These are phyloP conservation scores for Mastacembelus armatus DNA, from an alignment of 2,797 vertebrate species.

Conservation along the genomic window DNA sequence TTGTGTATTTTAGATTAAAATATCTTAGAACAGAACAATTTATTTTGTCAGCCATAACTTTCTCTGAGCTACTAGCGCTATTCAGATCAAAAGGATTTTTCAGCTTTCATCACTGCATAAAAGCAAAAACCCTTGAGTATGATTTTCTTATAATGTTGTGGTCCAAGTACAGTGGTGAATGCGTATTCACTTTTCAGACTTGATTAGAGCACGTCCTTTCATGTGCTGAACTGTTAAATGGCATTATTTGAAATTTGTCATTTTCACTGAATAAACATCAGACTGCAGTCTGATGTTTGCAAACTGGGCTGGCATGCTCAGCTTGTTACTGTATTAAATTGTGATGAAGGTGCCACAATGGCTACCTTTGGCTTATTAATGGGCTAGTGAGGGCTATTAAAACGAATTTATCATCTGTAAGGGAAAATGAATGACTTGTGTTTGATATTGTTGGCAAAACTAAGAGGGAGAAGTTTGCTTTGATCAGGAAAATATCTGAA, in stretches of 20 bases:
- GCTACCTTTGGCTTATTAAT: slow-evolving; percentile 55
- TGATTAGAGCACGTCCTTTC: slow-evolving; percentile 61
- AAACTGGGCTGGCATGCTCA: slow-evolving; percentile 5
- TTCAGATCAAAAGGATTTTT: slow-evolving; percentile 52
- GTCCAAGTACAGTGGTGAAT: slow-evolving; percentile 25
- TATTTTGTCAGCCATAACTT: slow-evolving; percentile 9
- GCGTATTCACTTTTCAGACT: slow-evolving; percentile 32
- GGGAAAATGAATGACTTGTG: slow-evolving; percentile 54
- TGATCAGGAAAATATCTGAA: slow-evolving; percentile 77
- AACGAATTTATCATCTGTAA: slow-evolving; percentile 56
- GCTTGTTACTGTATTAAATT: slow-evolving; percentile 20
- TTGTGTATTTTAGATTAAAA: slow-evolving; percentile 14
- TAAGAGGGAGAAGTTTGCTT: slow-evolving; percentile 70
- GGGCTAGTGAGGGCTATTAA: slow-evolving; percentile 50
- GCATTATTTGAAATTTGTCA: slow-evolving; percentile 58
- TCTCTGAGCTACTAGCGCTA: slow-evolving; percentile 15
- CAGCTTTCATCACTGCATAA: slow-evolving; percentile 50
- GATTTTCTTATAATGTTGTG: slow-evolving; percentile 51
- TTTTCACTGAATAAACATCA: slow-evolving; percentile 51
- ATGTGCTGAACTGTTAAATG: slow-evolving; percentile 34
- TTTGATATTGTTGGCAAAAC: slow-evolving; percentile 78
- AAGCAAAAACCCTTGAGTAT: slow-evolving; percentile 28
- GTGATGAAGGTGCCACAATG: slow-evolving; percentile 46
- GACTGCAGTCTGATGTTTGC: slow-evolving; percentile 14
- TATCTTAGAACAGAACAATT: not conserved